Evolutionary conservation across 2,797 vertebrate species (phyloP).

Genomic region (Potorous gilbertii): DNA sequence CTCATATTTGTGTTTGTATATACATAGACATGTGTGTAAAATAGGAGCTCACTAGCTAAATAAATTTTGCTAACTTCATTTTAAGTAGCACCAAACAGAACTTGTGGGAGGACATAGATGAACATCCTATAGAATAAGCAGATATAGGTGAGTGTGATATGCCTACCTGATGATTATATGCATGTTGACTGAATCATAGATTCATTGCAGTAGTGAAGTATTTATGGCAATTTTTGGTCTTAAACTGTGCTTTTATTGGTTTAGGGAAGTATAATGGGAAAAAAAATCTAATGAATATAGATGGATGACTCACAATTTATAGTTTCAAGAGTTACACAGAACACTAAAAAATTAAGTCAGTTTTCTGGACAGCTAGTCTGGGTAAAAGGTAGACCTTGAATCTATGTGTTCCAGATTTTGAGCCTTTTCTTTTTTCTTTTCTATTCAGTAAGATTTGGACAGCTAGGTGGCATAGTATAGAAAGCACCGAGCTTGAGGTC

Average conservation of each 20-base stretch:
- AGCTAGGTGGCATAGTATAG: neutral
- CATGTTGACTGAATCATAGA: neutral
- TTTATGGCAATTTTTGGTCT: neutral
- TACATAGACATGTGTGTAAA: neutral
- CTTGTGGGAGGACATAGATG: neutral
- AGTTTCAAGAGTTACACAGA: neutral
- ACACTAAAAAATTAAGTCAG: neutral
- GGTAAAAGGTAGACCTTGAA: neutral
- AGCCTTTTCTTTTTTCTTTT: neutral
- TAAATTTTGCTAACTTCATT: neutral
- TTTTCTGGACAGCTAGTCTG: neutral
- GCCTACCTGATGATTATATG: neutral
- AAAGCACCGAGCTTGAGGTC: neutral
- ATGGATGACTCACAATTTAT: neutral
- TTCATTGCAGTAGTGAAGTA: neutral
- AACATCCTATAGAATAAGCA: neutral
- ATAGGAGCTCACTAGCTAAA: neutral
- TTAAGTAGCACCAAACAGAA: neutral
- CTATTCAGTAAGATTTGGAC: neutral
- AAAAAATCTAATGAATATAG: neutral
- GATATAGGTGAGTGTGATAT: neutral
- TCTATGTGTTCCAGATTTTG: neutral
- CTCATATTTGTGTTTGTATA: neutral
- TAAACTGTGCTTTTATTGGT: neutral
- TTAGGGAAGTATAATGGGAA: neutral